Conservation (phyloP, 2,113 vertebrate genomes). For the Tenebrosternarchus preto region DNA sequence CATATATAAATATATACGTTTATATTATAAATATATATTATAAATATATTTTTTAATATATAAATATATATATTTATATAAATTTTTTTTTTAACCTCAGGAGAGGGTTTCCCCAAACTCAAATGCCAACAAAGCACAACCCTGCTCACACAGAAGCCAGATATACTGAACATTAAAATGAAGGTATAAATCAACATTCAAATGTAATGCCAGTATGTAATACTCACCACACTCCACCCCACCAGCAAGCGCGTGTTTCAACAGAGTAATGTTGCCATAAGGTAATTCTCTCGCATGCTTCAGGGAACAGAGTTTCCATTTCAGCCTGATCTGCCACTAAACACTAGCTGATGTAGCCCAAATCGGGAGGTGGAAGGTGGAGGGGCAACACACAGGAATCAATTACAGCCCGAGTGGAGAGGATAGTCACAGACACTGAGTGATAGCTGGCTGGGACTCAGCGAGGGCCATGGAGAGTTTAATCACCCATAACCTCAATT, state of each 20-base stretch:
- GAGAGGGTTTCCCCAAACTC: no score
- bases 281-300: background rate
- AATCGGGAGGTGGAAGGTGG: slow-evolving; percentile 16
- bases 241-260: background rate
- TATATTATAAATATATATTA: no score
- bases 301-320: slow-evolving; percentile 24
- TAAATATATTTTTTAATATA: no score
- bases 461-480: slow-evolving; percentile 79
- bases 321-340: slow-evolving; percentile 41
- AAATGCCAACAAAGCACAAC: no score
- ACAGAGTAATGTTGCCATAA: slow-evolving; percentile 7
- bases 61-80: no score
- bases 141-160: no score
- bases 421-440: slow-evolving; percentile 62
- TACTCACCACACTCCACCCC: background rate
- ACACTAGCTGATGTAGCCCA: slow-evolving; percentile 39
- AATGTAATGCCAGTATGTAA: no score
- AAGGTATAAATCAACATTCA: background rate
- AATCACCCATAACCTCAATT: slow-evolving; percentile 84
- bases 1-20: no score
- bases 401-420: slow-evolving; percentile 48
- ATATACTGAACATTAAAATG: no score
- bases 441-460: slow-evolving; percentile 71
- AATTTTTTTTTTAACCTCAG: no score
- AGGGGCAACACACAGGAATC: slow-evolving; percentile 42